phyloP scores from a whole-genome alignment of 1,140 invertebrate species.

The Eriosoma lanigerum region DNA sequence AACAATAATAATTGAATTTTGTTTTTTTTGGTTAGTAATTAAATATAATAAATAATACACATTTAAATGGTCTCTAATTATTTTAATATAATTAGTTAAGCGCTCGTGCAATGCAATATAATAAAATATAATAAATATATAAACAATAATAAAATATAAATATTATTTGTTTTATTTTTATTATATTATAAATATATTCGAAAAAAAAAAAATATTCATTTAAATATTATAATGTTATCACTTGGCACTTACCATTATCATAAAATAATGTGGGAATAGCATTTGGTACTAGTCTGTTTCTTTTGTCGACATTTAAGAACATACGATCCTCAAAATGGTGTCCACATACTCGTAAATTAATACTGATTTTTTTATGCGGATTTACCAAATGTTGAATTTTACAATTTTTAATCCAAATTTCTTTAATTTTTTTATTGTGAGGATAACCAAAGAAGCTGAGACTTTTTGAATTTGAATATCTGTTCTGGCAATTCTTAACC shows the following conservation, averaged over 20 bases:
- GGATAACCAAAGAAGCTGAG: background rate
- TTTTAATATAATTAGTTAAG: too few relatives aligned
- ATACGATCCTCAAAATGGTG: background rate
- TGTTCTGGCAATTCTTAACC: background rate
- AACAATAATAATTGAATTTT: too few relatives aligned
- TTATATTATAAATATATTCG: too few relatives aligned
- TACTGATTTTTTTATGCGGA: background rate
- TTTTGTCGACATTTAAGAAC: background rate
- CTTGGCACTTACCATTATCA: background rate
- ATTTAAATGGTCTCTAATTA: too few relatives aligned
- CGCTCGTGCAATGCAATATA: too few relatives aligned
- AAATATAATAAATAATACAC: too few relatives aligned
- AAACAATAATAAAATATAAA: too few relatives aligned
- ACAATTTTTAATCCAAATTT: background rate
- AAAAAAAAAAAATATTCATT: too few relatives aligned
- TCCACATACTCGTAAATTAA: background rate
- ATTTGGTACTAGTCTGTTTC: background rate
- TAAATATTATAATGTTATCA: too few relatives aligned
- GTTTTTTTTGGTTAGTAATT: too few relatives aligned
- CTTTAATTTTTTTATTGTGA: background rate
- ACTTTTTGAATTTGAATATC: background rate
- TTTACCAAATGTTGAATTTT: background rate
- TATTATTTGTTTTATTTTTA: too few relatives aligned
- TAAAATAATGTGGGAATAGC: conserved; percentile 7
- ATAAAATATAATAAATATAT: too few relatives aligned